Evolutionary conservation across 2,113 vertebrate species (phyloP), one percentile per base, ranked within the genome.

Genomic region (Solea senegalensis): DNA sequence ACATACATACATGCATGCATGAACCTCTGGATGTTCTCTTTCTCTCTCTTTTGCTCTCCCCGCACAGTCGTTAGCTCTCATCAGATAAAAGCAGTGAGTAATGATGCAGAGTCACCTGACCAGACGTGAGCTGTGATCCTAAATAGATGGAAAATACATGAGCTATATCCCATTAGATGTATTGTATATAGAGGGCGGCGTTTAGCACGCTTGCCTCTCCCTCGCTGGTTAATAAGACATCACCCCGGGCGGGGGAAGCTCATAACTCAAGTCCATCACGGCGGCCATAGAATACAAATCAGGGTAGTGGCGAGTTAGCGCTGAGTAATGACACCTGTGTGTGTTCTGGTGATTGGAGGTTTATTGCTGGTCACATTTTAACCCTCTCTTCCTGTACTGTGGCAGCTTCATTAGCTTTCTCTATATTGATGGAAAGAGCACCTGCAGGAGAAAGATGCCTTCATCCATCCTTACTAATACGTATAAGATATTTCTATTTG

Each of bases 211-310:
- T 28, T 77, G 21, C 21, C 34, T 7, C 52, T 34, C 46, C 57
- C 0, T 7, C 14, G 26, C 59, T 65, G 58, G 82, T 86, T 82
- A 84, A 84, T 86, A 77, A 72, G 54, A 80, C 14, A 83, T 57
- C 45, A 52, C 46, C 63, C 73, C 55, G 28, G 51, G 55, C 48
- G 21, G 13, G 71, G 43, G 11, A 62, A 60, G 54, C 83, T 83
- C 80, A 76, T 90, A 91, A 86, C 61, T 87, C 82, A 84, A 54
- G 65, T 72, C 69, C 65, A 74, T 56, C 57, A 65, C 72, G 53
- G 50, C 72, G 62, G 76, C 61, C n/a, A 14, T 59, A 69, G 88
- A 91, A 90, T 85, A 88, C 85, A 85, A 85, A 90, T 83, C 62
- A 88, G 76, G 72, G 46, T 7, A 60, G 45, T 41, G 66, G 75